phyloP scores from a whole-genome alignment of 2,888 invertebrate species.

The Amphimallon solstitiale region DNA sequence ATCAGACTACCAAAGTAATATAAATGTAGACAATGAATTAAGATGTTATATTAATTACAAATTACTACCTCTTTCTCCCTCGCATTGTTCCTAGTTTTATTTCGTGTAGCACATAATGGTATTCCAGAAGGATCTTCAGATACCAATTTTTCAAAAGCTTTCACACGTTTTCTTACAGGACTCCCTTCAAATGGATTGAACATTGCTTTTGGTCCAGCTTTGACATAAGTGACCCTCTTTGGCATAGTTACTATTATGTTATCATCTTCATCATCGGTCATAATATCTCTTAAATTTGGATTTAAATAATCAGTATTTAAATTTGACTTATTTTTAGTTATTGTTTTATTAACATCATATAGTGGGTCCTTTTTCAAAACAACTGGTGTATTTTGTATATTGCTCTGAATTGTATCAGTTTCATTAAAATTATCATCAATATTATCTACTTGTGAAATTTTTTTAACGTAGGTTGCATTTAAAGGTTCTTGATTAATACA shows the following conservation, averaged over 20 bases:
- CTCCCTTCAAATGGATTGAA: conserved; percentile 70
- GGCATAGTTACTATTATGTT: conserved; percentile 35
- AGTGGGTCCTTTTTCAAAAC: conserved; percentile 22
- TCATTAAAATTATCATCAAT: background rate
- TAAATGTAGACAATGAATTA: background rate
- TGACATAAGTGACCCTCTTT: conserved; percentile 36
- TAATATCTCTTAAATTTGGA: conserved; percentile 38
- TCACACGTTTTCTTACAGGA: conserved; percentile 70
- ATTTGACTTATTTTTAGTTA: conserved; percentile 42
- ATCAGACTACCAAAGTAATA: background rate
- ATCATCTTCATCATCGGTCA: conserved; percentile 53
- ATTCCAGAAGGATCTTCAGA: conserved; percentile 42
- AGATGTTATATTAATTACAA: background rate
- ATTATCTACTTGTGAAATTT: background rate
- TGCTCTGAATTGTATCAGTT: background rate
- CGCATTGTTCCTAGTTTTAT: conserved; percentile 59
- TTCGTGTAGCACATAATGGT: conserved; percentile 59
- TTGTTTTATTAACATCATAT: background rate
- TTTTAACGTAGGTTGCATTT: conserved; percentile 4
- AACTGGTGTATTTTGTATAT: background rate
- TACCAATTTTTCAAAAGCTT: conserved; percentile 67
- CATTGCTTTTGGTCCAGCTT: conserved; percentile 51
- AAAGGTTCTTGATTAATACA: conserved; percentile 17
- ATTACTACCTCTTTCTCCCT: conserved; percentile 41
- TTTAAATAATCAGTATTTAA: conserved; percentile 29